phyloP scores from a whole-genome alignment of 2,113 vertebrate species.

The Petaurus breviceps region DNA sequence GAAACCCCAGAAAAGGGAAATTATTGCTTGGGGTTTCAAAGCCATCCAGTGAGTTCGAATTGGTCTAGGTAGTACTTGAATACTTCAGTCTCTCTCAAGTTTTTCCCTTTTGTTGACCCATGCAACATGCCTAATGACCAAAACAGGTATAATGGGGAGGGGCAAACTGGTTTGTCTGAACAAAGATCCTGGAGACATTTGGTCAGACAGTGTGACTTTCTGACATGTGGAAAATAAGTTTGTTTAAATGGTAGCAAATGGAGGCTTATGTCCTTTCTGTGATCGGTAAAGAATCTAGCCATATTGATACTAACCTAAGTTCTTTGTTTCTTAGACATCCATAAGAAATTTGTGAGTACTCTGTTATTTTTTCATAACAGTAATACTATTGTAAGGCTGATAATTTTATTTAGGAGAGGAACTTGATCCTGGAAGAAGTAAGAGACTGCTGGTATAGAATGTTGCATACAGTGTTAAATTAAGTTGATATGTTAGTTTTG shows the following conservation, averaged over 20 bases:
- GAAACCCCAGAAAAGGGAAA: not conserved
- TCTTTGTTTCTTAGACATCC: too few species aligned
- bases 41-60: not conserved
- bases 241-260: not conserved
- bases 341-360: too few species aligned
- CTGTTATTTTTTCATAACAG: too few species aligned
- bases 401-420: too few species aligned
- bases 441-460: too few species aligned
- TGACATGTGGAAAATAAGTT: not conserved
- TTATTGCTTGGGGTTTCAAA: not conserved
- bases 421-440: too few species aligned
- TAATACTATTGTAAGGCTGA: too few species aligned
- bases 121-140: not conserved
- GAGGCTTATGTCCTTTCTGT: not conserved
- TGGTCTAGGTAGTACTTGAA: not conserved
- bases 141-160: not conserved
- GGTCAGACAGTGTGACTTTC: not conserved
- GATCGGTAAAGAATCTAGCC: too few species aligned
- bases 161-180: not conserved
- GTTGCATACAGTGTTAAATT: too few species aligned
- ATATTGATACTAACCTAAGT: too few species aligned
- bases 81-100: not conserved
- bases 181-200: not conserved
- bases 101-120: not conserved
- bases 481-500: too few species aligned